phyloP scores from a whole-genome alignment of 2,888 invertebrate genomes.

The Neoitamus cyanurus region DNA sequence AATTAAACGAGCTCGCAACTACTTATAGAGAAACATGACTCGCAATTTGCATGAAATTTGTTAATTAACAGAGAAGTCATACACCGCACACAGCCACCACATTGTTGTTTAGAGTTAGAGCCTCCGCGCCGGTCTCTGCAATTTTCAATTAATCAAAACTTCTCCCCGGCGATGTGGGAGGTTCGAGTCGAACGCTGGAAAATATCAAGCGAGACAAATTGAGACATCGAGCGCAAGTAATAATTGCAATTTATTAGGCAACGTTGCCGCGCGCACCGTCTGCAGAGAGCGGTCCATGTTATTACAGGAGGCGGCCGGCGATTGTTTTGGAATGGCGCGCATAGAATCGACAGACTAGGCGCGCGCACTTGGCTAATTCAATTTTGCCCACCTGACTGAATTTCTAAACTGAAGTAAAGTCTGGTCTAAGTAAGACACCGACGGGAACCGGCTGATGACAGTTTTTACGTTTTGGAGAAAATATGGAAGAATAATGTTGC shows the following conservation, averaged over 20 bases:
- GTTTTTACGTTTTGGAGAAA: background rate
- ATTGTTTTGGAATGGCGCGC: background rate
- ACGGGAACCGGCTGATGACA: background rate
- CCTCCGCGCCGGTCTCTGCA: background rate
- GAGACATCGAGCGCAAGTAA: conserved; percentile 24
- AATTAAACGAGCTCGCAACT: conserved; percentile 6
- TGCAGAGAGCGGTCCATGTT: background rate
- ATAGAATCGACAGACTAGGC: background rate
- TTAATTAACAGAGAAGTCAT: background rate
- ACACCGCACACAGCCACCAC: background rate
- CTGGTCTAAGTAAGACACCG: background rate
- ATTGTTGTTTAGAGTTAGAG: background rate
- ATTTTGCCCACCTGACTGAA: conserved; percentile 28
- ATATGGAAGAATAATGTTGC: background rate
- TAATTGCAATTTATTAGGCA: conserved; percentile 34
- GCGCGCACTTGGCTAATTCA: background rate
- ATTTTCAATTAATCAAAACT: conserved; percentile 25
- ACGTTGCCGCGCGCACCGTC: background rate
- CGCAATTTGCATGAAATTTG: conserved; percentile 9
- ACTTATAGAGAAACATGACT: background rate
- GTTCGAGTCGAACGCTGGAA: background rate
- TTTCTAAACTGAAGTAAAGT: background rate
- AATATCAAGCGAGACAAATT: conserved; percentile 27
- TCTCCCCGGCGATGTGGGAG: conserved; percentile 18
- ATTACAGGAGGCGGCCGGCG: background rate